Percentiles rank a stretch among this genome's conserved stretches.
These are phyloP conservation scores for Phoxinus phoxinus DNA, from an alignment of 2,113 vertebrate species.

Conservation along the genomic window DNA sequence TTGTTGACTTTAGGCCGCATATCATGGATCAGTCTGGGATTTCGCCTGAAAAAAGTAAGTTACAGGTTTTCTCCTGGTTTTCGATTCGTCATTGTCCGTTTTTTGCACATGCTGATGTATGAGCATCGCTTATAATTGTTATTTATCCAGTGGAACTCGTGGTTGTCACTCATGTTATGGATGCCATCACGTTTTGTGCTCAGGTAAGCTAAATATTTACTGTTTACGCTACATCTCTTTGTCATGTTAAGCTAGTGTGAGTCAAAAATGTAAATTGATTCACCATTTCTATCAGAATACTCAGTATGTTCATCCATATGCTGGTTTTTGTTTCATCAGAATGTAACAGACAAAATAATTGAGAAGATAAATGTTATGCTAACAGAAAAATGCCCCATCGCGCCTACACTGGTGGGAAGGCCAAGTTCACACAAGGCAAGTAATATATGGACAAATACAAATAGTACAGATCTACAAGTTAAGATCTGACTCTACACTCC, in stretches of 20 bases:
- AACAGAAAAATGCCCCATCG: slow-evolving; percentile 48
- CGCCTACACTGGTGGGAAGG: slow-evolving; percentile 46
- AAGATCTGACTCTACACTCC: neutral
- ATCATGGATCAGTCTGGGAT: slow-evolving; percentile 30
- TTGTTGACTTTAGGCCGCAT: slow-evolving; percentile 31
- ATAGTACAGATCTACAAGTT: neutral
- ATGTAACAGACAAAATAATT: slow-evolving; percentile 53
- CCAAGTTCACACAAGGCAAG: slow-evolving; percentile 57
- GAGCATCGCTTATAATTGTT: slow-evolving; percentile 7
- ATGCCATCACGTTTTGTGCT: slow-evolving; percentile 84
- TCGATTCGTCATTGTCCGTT: neutral
- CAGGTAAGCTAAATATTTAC: slow-evolving; percentile 69
- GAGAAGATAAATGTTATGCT: slow-evolving; percentile 51
- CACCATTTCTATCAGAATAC: no score
- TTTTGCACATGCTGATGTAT: neutral
- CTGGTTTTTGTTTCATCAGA: slow-evolving; percentile 22
- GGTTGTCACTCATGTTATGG: slow-evolving; percentile 77
- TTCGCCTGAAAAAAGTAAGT: slow-evolving; percentile 49
- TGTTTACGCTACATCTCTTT: neutral
- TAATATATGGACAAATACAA: neutral
- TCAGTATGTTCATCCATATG: neutral
- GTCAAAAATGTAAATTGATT: no score
- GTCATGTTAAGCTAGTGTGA: neutral
- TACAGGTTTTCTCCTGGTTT: neutral
- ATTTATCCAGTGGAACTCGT: slow-evolving; percentile 69